These are phyloP conservation scores for Helicolenus hilgendorfi DNA, from an alignment of 2,797 vertebrate genomes.

Conservation along the genomic window DNA sequence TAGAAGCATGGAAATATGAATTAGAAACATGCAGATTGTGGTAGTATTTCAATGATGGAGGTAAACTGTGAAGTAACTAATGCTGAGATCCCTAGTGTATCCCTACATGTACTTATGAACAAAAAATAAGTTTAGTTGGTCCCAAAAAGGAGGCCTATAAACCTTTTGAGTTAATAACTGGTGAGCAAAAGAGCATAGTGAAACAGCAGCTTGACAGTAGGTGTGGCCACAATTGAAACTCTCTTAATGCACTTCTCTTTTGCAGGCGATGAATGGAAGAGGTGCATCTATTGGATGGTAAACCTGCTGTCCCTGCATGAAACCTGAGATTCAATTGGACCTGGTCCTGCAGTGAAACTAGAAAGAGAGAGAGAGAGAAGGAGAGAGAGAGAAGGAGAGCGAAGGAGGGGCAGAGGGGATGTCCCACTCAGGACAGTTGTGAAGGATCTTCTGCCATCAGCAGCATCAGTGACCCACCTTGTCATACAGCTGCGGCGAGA, in stretches of 20 bases:
- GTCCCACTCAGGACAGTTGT: conserved; percentile 66
- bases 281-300: conserved; percentile 71
- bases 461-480: conserved; percentile 54
- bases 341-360: conserved; percentile 67
- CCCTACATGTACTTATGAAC: not conserved
- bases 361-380: conserved; percentile 50
- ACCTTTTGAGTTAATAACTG: not conserved
- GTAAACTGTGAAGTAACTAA: not conserved
- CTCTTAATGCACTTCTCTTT: conserved; percentile 60
- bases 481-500: conserved; percentile 38
- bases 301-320: conserved; percentile 60
- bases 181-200: not conserved
- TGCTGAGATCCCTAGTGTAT: not conserved
- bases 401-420: conserved; percentile 72
- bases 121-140: not conserved
- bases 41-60: not conserved
- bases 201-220: not conserved
- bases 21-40: not conserved
- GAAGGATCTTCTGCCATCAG: conserved; percentile 42
- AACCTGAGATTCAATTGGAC: conserved; percentile 73
- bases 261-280: conserved; percentile 82
- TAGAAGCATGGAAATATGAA: not conserved
- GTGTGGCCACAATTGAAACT: conserved; percentile 50
- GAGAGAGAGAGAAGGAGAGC: conserved; percentile 47
- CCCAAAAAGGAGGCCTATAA: not conserved